phyloP scores from a whole-genome alignment of 1,140 invertebrate species.

The Nixonia krombeini region DNA sequence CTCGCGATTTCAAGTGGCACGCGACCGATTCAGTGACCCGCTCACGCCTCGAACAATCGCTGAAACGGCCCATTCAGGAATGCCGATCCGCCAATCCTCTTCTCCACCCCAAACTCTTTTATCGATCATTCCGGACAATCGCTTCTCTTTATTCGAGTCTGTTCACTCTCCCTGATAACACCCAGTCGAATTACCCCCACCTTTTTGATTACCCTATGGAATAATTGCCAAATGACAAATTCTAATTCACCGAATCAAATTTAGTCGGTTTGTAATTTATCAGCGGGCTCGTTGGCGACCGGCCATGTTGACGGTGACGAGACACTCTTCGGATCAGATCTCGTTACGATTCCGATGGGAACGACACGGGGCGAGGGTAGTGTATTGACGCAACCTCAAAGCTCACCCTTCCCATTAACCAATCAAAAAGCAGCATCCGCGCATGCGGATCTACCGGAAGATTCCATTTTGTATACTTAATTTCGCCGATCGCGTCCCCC shows the following conservation, averaged over 20 bases:
- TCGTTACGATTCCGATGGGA: constrained; percentile 24
- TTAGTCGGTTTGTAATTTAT: too few species aligned
- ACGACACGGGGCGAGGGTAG: constrained; percentile 26
- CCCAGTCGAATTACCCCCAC: too few species aligned
- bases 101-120: too few species aligned
- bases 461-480: constrained; percentile 58
- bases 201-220: too few species aligned
- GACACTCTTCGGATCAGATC: too few species aligned
- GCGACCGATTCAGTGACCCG: constrained; percentile 49
- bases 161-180: too few species aligned
- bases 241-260: too few species aligned
- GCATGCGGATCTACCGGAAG: constrained; percentile 62
- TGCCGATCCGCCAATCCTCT: too few species aligned
- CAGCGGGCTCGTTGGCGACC: too few species aligned
- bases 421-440: constrained; percentile 69
- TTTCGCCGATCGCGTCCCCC: constrained; percentile 31
- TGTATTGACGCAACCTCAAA: constrained; percentile 62
- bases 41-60: constrained; percentile 17
- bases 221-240: too few species aligned
- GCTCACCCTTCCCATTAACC: constrained; percentile 58
- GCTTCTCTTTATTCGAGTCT: too few species aligned
- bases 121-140: too few species aligned
- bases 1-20: constrained; percentile 51
- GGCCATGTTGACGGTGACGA: constrained; percentile 31
- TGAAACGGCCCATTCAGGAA: constrained; percentile 2